Percentiles rank a stretch among this genome's conserved stretches.
Evolutionary conservation across 1,140 invertebrate species (phyloP).

Genomic region (Apis cerana): DNA sequence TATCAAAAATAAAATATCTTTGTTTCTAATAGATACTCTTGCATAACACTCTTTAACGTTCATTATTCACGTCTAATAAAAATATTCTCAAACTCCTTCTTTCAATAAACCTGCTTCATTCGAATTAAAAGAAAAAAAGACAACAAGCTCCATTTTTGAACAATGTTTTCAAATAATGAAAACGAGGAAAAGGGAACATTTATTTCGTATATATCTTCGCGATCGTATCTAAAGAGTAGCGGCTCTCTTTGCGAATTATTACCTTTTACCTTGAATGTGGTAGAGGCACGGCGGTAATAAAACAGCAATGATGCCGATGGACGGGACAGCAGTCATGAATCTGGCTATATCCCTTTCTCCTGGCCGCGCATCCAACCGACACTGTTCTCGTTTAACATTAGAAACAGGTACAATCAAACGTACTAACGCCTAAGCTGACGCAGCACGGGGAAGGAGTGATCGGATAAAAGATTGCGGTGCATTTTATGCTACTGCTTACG

Average conservation of each 20-base stretch:
- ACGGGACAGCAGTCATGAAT: conserved; percentile 77
- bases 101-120: no score
- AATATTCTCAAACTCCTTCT: no score
- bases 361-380: conserved; percentile 74
- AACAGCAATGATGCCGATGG: conserved; percentile 77
- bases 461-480: neutral
- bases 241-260: conserved; percentile 65
- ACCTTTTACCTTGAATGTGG: conserved; percentile 77
- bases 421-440: conserved; percentile 57
- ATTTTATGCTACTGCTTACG: neutral
- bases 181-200: neutral
- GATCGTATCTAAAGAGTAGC: conserved; percentile 63
- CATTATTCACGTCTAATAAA: no score
- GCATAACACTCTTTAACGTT: no score
- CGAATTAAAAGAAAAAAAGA: no score
- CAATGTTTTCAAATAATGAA: neutral
- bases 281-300: conserved; percentile 74
- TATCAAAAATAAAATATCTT: no score
- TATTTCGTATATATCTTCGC: neutral
- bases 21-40: no score
- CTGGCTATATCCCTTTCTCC: conserved; percentile 74
- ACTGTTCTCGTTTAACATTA: conserved; percentile 77
- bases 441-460: conserved; percentile 54
- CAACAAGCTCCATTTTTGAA: neutral
- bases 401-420: conserved; percentile 74